Evolutionary conservation across 30 jellyfish, hydroid and myxozoan species (phyloP), one percentile per base, ranked within the genome.

Genomic region (Haliclystus octoradiatus): DNA sequence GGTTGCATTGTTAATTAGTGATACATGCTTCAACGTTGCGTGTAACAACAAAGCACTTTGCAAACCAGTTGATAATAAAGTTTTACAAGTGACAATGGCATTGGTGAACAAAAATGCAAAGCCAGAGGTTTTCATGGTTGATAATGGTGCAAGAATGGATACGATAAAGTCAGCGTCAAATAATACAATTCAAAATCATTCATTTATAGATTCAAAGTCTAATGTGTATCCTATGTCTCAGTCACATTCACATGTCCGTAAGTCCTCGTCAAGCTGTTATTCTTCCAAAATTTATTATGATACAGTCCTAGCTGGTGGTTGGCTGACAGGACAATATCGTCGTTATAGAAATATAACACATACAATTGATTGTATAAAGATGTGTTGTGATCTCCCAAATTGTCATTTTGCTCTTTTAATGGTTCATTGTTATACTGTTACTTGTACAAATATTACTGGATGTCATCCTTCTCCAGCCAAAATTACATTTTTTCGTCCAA

Each of bases 381-480:
- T 61, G 29, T 89, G 98, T 52, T 89, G 98, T 35, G 78, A 69
- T 15, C 35, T 65, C 29, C 74, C 84, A 0, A 84, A 71, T 1
- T 89, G 98, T 50, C 79, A 82, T 65, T 84, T 82, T 27, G 98
- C 98, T 3, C 26, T 89, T 69, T 53, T 89, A 5, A 73, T 89
- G 93, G 93, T 69, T 1, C 95, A 77, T 64, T 89, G 98, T 51
- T 89, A 81, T 68, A 81, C 89, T 15, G 94, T 89, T 2, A 77
- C 53, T 9, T 89, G 98, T 57, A 50, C 31, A 26, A 52, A 79
- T 34, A 30, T n/a, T 25, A 26, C 66, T 13, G 13, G 63, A 2
- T 89, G 98, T 46, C 62, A 46, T 30, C 95, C 86, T 3, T 63
- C n/a, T 24, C 29, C 61, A 12, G 80, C 96, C 4, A 65, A 77